A percentile compares a stretch with the other conserved stretches of the same genome.
Evolutionary conservation across 2,888 invertebrate genomes (phyloP).

Genomic region (Gandaritis pyraliata): DNA sequence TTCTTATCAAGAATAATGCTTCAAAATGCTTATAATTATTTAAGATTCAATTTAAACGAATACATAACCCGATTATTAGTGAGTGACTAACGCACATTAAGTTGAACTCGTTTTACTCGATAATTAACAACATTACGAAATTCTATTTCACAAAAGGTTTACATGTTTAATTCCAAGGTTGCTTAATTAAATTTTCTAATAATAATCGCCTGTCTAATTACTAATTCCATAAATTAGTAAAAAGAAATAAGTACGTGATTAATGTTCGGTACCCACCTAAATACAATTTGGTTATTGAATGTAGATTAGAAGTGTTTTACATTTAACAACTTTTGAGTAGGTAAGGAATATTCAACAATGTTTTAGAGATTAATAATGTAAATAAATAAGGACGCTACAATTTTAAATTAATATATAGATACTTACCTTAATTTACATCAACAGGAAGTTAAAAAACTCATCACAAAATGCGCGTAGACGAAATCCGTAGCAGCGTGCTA

Average conservation of each 20-base stretch:
- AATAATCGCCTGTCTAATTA: constrained; percentile 8
- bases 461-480: constrained; percentile 3
- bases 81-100: constrained; percentile 10
- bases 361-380: neutral
- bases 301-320: constrained; percentile 3
- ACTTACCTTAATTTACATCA: constrained; percentile 4
- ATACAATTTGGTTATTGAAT: neutral
- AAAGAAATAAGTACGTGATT: constrained; percentile 3
- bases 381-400: constrained; percentile 3
- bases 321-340: neutral
- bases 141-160: constrained; percentile 16
- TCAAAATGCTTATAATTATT: too few relatives aligned
- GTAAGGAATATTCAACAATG: too few relatives aligned
- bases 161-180: constrained; percentile 3
- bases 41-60: too few relatives aligned
- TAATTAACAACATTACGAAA: constrained; percentile 15
- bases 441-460: constrained; percentile 1
- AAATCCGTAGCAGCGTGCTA: constrained; percentile 53
- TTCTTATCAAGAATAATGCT: too few relatives aligned
- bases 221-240: constrained; percentile 12
- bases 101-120: constrained; percentile 18
- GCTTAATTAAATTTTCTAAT: constrained; percentile 1
- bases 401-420: neutral
- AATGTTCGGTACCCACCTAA: neutral
- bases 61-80: constrained; percentile 7